Base-by-base conservation (phyloP, 2,113 vertebrate species). In the Leptobrachium ailaonicum region DNA sequence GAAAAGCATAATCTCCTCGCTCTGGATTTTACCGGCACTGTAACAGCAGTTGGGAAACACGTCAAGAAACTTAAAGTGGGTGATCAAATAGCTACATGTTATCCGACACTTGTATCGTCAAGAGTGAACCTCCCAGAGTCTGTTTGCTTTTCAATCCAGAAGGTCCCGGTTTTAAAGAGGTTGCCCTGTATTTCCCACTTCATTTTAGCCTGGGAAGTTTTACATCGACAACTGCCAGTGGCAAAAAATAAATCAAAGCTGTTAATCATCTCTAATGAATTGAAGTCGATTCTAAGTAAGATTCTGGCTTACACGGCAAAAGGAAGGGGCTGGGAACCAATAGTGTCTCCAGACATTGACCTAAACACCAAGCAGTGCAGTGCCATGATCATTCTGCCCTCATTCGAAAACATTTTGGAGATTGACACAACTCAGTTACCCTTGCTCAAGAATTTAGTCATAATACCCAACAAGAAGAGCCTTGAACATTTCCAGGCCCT, bases 111-210 rank as follows among this genome's bases (percentile, higher is more conserved):
- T 72, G 92, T 92, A 0, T 85, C 88, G 7, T 86, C 89, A 20
- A 91, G 87, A 83, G 66, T 93, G 64, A 74, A 2, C 44, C n/a
- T 13, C 45, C 56, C 95, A 63, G 93, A 88, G 84, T 67, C 80
- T 2, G 87, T 83, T 75, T 96, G 94, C 80, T 93, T 90, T 76
- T 86, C 69, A 66, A 87, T 85, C n/a, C 91, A 88, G 73, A 92
- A 86, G 68, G 82, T 92, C 45, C 86, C 89, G 2, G 89, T 90
- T 58, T 85, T 97, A 63, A 90, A 83, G 83, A 89, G 90, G 8
- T 83, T 84, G 6, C 95, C 95, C 2, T 95, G 93, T 79, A 32
- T 95, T 69, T 97, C 96, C 4, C 95, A 90, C 77, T 93, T 95
- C 77, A 74, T 93, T 76, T 60, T 95, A 56, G 92, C 94, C 1